A percentile compares a stretch with the other conserved stretches of the same genome.
These are phyloP conservation scores for Mugil cephalus DNA, from an alignment of 2,113 vertebrate species.

Conservation along the genomic window DNA sequence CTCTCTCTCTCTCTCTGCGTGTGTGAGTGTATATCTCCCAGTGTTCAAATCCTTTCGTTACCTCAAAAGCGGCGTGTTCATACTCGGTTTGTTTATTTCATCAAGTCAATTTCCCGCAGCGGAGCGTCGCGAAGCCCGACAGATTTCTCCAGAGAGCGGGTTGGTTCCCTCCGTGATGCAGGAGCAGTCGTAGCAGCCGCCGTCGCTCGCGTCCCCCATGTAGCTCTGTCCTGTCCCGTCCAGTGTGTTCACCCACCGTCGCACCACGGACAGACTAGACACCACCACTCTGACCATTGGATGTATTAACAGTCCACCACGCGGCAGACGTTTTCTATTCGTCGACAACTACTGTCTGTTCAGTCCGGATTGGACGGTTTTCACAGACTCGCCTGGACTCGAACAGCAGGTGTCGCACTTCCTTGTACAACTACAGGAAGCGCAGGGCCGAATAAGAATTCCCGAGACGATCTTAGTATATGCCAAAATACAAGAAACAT, in stretches of 20 bases:
- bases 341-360: conserved; percentile 49
- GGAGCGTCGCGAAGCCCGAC: neutral
- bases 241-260: conserved; percentile 46
- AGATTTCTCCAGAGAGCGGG: conserved; percentile 4
- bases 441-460: conserved; percentile 27
- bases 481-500: conserved; percentile 13
- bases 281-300: conserved; percentile 68
- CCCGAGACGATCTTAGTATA: neutral
- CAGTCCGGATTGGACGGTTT: conserved; percentile 70
- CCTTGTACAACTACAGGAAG: rapidly evolving
- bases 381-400: neutral
- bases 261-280: conserved; percentile 40
- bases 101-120: neutral
- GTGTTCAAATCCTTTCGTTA: conserved; percentile 43
- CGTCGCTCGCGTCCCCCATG: conserved; percentile 52
- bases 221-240: conserved; percentile 56
- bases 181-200: conserved; percentile 27
- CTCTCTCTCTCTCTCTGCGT: neutral
- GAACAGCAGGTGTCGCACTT: conserved; percentile 58
- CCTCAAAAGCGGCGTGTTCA: conserved; percentile 41
- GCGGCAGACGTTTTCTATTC: conserved; percentile 50
- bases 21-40: conserved; percentile 38
- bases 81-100: conserved; percentile 24
- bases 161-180: conserved; percentile 15
- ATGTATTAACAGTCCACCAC: conserved; percentile 51